phyloP scores from a whole-genome alignment of 2,888 invertebrate genomes.

The Leucophenga maculata region DNA sequence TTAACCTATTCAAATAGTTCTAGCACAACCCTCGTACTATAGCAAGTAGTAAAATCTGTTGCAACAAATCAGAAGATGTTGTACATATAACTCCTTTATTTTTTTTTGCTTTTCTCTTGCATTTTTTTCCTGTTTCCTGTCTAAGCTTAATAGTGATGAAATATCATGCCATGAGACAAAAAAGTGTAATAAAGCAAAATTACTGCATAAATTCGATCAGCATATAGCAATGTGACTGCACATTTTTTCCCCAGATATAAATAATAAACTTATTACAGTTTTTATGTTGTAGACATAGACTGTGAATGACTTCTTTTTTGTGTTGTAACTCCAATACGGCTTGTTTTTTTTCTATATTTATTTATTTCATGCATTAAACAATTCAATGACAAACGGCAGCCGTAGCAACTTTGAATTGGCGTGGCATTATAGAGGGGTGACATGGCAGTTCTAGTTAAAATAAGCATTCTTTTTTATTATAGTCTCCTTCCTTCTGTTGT shows the following conservation, averaged over 20 bases:
- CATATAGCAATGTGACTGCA: not conserved
- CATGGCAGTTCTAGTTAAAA: not conserved
- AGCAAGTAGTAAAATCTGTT: no score
- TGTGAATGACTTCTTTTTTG: not conserved
- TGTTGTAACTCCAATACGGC: no score
- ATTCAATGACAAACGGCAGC: slow-evolving; percentile 12
- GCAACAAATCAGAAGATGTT: no score
- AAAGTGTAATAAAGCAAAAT: not conserved
- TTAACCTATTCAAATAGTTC: no score
- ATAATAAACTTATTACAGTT: not conserved
- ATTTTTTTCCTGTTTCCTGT: not conserved
- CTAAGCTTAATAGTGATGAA: not conserved
- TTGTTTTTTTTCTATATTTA: not conserved
- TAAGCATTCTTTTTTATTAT: not conserved
- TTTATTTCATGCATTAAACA: slow-evolving; percentile 8
- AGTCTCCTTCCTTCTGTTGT: not conserved
- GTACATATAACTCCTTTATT: not conserved
- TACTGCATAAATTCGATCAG: not conserved
- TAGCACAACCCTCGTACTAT: no score
- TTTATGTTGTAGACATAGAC: not conserved
- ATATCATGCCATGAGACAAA: not conserved
- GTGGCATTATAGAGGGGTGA: not conserved
- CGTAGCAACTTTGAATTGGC: not conserved
- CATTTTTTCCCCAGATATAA: not conserved
- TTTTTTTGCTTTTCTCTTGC: not conserved